These are phyloP conservation scores for Brachylomia viminalis DNA, from an alignment of 2,888 invertebrate species.

Conservation along the genomic window DNA sequence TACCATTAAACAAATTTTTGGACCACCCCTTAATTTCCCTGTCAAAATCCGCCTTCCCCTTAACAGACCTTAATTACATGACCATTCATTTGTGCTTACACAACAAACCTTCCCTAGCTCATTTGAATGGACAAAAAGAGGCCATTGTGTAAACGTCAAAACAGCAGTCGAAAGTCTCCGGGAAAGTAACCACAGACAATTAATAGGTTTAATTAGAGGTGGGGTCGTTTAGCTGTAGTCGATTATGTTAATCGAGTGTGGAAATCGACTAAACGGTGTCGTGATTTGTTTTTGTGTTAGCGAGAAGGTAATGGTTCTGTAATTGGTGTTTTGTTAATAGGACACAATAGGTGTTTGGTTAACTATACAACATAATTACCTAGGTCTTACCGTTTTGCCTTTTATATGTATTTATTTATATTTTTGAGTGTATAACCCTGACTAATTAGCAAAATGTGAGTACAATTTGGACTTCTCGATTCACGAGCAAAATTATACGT, in stretches of 20 bases:
- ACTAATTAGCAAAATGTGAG: not conserved
- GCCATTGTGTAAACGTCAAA: slow-evolving; percentile 65
- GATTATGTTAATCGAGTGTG: slow-evolving; percentile 49
- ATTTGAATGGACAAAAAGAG: slow-evolving; percentile 64
- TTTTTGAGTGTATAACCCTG: not conserved
- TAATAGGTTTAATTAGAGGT: slow-evolving; percentile 59
- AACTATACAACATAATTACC: no score
- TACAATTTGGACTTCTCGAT: not conserved
- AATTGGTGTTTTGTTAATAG: not conserved
- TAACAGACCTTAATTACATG: slow-evolving; percentile 61
- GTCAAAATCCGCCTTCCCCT: slow-evolving; percentile 49
- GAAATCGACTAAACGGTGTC: slow-evolving; percentile 48
- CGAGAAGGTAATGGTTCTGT: slow-evolving; percentile 2
- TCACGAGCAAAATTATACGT: not conserved
- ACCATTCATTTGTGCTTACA: slow-evolving; percentile 62
- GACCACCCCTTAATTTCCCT: slow-evolving; percentile 46
- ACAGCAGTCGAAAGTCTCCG: slow-evolving; percentile 61
- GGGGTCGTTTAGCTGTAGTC: slow-evolving; percentile 47
- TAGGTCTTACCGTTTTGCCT: not conserved
- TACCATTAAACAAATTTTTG: slow-evolving; percentile 17
- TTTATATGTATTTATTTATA: not conserved
- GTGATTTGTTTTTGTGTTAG: slow-evolving; percentile 45
- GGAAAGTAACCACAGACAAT: slow-evolving; percentile 61
- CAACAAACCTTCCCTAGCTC: slow-evolving; percentile 46
- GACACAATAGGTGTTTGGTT: not conserved